Base-by-base conservation (phyloP, 2,797 vertebrate genomes). In the Eulemur albifrons region DNA sequence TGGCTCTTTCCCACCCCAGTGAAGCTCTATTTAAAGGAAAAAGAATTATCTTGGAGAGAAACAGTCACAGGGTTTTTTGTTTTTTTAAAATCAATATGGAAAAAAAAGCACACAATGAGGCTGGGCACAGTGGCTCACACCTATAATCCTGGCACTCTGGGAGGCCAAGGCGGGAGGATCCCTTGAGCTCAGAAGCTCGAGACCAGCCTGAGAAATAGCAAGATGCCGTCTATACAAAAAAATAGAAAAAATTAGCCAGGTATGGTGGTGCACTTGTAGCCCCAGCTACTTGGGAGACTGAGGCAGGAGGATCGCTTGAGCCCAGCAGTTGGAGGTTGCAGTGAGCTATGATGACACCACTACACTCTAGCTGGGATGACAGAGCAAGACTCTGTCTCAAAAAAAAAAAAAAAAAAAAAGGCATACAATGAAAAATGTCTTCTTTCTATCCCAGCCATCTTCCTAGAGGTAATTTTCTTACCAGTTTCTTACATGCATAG, bases 11-110 rank as follows among this genome's bases (percentile, higher is more conserved):
- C 4, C 25, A 89, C 43, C 21, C 35, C 54, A 50, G 3, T 40
- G 23, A 93, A 67, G 32, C 38, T 93, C 70, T 80, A 87, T 70
- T 88, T 90, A 87, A 95, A 85, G 10, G 52, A 61, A 84, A 91
- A 86, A 57, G 2, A 69, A 73, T n/a, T 79, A 27, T 85, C 65
- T 94, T 15, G 30, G 77, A 92, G 40, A 95, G 6, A 79, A 86
- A 65, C 12, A 59, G 11, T 50, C 48, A 61, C n/a, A 14, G 15
- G 2, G 13, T 25, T 32, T 48, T 50, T 88, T 35, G 52, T 8
- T 54, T 54, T 54, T 54, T 54, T 54, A 23, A 50, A 54, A 65
- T 30, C 35, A 72, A 18, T 72, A 77, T 52, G 50, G 27, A 65
- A 63, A 69, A 70, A 67, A 54, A 23, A 54, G 54, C 54, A 32